Evolutionary conservation across 2,113 vertebrate species (phyloP).

Genomic region (Paramormyrops kingsleyae): DNA sequence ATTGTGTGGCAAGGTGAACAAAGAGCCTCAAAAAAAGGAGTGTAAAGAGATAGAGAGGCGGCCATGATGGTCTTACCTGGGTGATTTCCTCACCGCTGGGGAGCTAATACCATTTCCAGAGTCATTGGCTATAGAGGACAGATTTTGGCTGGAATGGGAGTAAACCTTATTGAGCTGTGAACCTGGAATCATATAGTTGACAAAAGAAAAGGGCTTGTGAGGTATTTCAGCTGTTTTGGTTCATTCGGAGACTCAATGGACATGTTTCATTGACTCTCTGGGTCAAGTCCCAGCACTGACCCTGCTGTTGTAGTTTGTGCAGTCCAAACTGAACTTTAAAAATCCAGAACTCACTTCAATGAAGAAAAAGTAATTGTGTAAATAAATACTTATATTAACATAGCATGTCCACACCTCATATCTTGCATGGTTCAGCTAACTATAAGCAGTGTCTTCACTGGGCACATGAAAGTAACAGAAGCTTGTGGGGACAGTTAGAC

Average conservation of each 20-base stretch:
- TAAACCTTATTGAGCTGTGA: slow-evolving; percentile 56
- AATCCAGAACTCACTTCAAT: background rate
- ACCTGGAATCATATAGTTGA: slow-evolving; percentile 32
- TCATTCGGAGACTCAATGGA: background rate
- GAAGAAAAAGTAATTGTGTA: background rate
- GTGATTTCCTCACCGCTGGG: slow-evolving; percentile 46
- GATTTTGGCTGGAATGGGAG: slow-evolving; percentile 71
- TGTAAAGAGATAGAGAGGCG: background rate
- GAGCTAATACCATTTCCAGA: slow-evolving; percentile 34
- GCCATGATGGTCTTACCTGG: slow-evolving; percentile 40
- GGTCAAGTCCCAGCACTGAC: background rate
- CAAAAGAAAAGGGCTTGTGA: background rate
- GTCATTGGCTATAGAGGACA: slow-evolving; percentile 64
- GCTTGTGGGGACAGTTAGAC: background rate
- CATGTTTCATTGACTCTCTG: background rate
- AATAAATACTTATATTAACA: background rate
- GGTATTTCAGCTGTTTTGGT: background rate
- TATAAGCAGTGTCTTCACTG: background rate
- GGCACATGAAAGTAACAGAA: background rate
- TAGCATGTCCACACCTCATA: background rate
- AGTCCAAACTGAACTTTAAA: background rate
- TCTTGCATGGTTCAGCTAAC: background rate
- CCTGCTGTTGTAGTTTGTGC: background rate
- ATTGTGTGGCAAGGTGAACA: background rate
- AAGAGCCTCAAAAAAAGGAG: background rate